Base-by-base conservation (phyloP, 2,113 vertebrate species). In the Uria lomvia region DNA sequence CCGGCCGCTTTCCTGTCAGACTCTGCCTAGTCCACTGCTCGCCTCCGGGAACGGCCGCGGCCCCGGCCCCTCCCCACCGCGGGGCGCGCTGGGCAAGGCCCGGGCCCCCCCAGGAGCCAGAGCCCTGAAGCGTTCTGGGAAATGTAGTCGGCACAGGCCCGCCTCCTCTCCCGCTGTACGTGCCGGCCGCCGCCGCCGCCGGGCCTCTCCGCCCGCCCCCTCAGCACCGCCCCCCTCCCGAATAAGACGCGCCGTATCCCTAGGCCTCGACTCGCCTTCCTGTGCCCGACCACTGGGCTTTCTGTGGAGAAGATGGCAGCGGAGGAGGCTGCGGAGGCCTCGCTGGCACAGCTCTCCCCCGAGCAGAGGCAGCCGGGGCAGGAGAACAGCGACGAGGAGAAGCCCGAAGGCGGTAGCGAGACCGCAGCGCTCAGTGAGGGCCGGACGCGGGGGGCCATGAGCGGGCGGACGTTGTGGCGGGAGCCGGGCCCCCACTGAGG, bases 181-280 rank as follows among this genome's bases (percentile, higher is more conserved):
- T 62, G 76, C 70, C 15, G 8, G 34, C 45, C 56, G n/a, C 71
- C 47, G 5, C 8, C 38, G 38, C 38, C n/a, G 14, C 63, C 16
- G 15, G 4, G 38, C 27, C 17, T 56, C 17, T 11, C 36, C 7
- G 24, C 27, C 43, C 47, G 55, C 55, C 55, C 38, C 18, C 42
- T 47, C 36, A 38, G 27, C 26, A 2, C 6, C 72, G 42, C 43
- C 45, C 22, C 59, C 8, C 6, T 26, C 29, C 13, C 24, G 0
- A 8, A 5, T 8, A 2, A 53, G 47, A n/a, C 23, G 77, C 29
- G 12, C 30, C 1, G 19, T 7, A 22, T 5, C 2, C 11, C 1
- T 1, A 5, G 4, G 8, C 12, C 5, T 15, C 7, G 2, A 0
- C 17, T 77, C 6, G 20, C 6, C 2, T n/a, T 8, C 9, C 8